These are phyloP conservation scores for Todiramphus chloris DNA, from an alignment of 2,113 vertebrate species.

Conservation along the genomic window DNA sequence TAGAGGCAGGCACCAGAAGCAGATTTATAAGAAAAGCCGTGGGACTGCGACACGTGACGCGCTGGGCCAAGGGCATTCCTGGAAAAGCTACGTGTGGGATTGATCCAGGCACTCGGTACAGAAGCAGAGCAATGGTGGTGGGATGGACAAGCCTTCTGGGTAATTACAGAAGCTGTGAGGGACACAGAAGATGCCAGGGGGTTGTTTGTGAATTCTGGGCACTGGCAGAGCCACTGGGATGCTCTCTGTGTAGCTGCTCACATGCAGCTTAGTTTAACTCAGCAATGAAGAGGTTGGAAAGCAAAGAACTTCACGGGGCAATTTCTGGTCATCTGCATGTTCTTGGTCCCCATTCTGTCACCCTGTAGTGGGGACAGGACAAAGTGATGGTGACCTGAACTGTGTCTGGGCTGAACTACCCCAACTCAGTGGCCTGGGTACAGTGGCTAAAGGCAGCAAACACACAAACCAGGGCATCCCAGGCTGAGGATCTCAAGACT, in stretches of 20 bases:
- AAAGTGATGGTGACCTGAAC: not conserved
- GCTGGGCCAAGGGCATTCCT: not conserved
- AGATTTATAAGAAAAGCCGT: not conserved
- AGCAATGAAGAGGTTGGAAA: not conserved
- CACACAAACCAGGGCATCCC: not conserved
- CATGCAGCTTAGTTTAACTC: not conserved
- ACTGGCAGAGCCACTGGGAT: not conserved
- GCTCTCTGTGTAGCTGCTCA: not conserved
- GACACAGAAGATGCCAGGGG: not conserved
- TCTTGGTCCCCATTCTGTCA: not conserved
- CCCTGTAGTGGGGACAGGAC: not conserved
- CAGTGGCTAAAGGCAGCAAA: not conserved
- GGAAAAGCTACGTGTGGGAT: not conserved
- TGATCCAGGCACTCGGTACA: not conserved
- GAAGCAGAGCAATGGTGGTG: not conserved
- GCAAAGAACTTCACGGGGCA: not conserved
- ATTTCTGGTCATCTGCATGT: not conserved
- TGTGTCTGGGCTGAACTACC: not conserved
- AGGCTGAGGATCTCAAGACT: not conserved
- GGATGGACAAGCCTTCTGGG: not conserved
- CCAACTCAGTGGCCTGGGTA: not conserved
- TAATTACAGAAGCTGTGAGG: not conserved
- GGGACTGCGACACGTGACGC: accelerated
- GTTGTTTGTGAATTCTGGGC: not conserved
- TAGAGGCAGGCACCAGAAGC: not conserved